Base-by-base conservation (phyloP, 2,113 vertebrate species). In the Aphyosemion australe region DNA sequence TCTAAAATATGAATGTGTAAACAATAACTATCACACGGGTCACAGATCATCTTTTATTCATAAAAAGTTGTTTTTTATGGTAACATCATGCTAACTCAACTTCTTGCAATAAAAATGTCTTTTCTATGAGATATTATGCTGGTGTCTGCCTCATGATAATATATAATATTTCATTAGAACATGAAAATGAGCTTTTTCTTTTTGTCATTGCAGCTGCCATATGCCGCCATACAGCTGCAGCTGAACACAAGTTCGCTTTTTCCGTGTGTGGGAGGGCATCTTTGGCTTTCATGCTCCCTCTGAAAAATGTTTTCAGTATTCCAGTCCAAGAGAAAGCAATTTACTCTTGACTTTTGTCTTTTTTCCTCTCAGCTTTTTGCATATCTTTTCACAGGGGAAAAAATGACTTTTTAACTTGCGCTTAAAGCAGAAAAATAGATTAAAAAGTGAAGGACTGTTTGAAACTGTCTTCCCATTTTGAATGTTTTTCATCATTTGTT, bases 181-280 rank as follows among this genome's bases (percentile, higher is more conserved):
- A 7, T 41, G n/a, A 42, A 70, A 49, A 15, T 11, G n/a, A 51
- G 65, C 10, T 20, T 54, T 32, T 55, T 57, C 20, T 20, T 37
- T 67, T 55, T 50, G 56, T 50, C 56, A 32, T 42, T 39, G 34
- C 50, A 15, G 68, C 16, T 31, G n/a, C 20, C 46, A 20, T 56
- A 59, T 67, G 61, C 21, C 56, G 19, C 37, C 3, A 8, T 56
- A 53, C 34, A 64, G 66, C 63, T 68, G 50, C 58, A 74, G 55
- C 58, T 51, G 18, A 32, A 26, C 41, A 26, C n/a, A 32, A 41
- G 68, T 52, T 71, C 42, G 46, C 19, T 26, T 73, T 26, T 68
- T 57, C 16, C 19, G 67, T 67, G 78, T 57, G 84, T 86, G 59
- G 88, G 84, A 84, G 77, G 78, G 48, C 32, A 57, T 78, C 61